Evolutionary conservation across 2,888 invertebrate species (phyloP).

Genomic region (Pyrgus malvae): DNA sequence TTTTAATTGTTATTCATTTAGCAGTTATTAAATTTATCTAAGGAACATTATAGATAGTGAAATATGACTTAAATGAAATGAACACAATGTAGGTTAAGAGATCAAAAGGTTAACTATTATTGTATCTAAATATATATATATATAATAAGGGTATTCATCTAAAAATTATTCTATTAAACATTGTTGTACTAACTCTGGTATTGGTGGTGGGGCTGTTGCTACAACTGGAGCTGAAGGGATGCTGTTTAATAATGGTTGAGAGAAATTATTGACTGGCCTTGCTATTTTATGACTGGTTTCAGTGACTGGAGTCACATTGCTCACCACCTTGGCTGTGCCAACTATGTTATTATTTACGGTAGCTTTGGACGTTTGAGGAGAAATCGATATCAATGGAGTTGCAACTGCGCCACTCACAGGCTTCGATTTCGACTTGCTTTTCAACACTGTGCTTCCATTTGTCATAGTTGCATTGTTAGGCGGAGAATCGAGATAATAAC

Average conservation of each 20-base stretch:
- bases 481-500: slow-evolving; percentile 79
- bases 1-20: too few species aligned
- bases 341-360: slow-evolving; percentile 50
- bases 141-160: too few species aligned
- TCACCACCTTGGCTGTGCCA: slow-evolving; percentile 58
- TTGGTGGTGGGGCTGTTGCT: slow-evolving; percentile 44
- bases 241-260: slow-evolving; percentile 52
- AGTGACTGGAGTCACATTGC: slow-evolving; percentile 51
- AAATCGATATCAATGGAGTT: slow-evolving; percentile 66
- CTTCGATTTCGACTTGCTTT: slow-evolving; percentile 61
- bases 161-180: too few species aligned
- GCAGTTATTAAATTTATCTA: too few species aligned
- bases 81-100: too few species aligned
- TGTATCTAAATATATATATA: too few species aligned
- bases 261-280: slow-evolving; percentile 57
- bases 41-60: too few species aligned
- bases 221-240: slow-evolving; percentile 35
- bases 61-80: too few species aligned
- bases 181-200: slow-evolving; percentile 71
- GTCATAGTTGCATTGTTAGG: slow-evolving; percentile 45
- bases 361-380: slow-evolving; percentile 55
- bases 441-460: slow-evolving; percentile 58
- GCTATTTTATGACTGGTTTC: slow-evolving; percentile 60
- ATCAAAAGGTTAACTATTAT: too few species aligned
- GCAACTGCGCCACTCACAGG: slow-evolving; percentile 50